These are phyloP conservation scores for Marronus borbonicus DNA, from an alignment of 2,888 invertebrate genomes.

Conservation along the genomic window DNA sequence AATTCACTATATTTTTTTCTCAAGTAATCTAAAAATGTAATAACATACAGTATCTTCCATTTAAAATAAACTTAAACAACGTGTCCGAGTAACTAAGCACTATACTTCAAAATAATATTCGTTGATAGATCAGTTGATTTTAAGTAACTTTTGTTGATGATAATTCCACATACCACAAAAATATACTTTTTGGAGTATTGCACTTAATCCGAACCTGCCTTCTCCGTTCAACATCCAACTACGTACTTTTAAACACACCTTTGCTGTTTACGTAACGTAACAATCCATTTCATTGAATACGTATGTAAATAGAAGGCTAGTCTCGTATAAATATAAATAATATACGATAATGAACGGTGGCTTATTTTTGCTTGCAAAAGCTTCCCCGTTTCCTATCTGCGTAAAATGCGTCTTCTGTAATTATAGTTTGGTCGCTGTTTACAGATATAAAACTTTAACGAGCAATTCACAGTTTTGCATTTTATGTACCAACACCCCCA, in stretches of 20 bases:
- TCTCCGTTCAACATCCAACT: background rate
- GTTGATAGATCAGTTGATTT: too few relatives aligned
- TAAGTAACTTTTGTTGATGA: too few relatives aligned
- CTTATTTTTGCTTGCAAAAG: conserved; percentile 23
- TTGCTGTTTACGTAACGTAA: conserved; percentile 12
- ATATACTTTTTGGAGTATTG: background rate
- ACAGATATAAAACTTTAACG: conserved; percentile 37
- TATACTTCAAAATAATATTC: too few relatives aligned
- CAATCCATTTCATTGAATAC: conserved; percentile 34
- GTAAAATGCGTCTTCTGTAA: conserved; percentile 8
- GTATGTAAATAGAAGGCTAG: conserved; percentile 5
- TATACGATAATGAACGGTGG: conserved; percentile 28
- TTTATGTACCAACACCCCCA: conserved; percentile 15
- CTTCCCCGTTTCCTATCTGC: background rate
- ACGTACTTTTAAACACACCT: conserved; percentile 10
- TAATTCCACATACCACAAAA: background rate
- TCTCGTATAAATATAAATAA: conserved; percentile 37
- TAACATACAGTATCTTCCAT: too few relatives aligned
- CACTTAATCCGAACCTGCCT: background rate
- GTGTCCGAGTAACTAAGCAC: too few relatives aligned
- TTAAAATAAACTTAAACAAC: too few relatives aligned
- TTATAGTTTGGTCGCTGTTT: conserved; percentile 36
- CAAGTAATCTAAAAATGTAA: too few relatives aligned
- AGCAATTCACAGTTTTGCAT: conserved; percentile 42
- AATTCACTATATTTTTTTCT: too few relatives aligned